Conservation (phyloP, 2,113 vertebrate species). For the Smithornis capensis region DNA sequence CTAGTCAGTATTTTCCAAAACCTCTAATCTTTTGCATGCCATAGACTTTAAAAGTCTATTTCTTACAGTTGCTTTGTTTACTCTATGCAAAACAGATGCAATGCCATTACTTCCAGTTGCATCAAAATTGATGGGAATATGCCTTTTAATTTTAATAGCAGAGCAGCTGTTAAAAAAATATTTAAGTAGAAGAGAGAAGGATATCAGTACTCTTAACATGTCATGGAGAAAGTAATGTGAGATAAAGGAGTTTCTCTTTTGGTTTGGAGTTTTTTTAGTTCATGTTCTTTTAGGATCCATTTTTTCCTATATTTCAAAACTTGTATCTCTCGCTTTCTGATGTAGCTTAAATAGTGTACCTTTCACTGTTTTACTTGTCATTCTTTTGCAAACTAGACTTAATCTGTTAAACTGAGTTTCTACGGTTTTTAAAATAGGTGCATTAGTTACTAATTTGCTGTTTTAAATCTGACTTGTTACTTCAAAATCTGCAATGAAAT, state of each 20-base stretch:
- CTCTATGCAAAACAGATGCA: neutral
- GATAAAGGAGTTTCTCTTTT: neutral
- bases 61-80: neutral
- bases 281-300: neutral
- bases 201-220: neutral
- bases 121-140: neutral
- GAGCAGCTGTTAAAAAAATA: neutral
- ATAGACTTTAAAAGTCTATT: neutral
- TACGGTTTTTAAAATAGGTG: neutral
- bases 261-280: neutral
- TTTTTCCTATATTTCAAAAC: neutral
- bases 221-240: neutral
- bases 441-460: neutral
- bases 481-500: neutral
- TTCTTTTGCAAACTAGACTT: neutral
- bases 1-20: neutral
- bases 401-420: neutral
- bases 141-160: neutral
- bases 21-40: neutral
- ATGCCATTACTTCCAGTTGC: neutral
- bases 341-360: neutral
- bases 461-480: neutral
- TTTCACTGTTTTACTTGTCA: neutral
- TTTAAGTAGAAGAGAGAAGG: accelerated
- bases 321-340: neutral